Evolutionary conservation across 2,888 invertebrate species (phyloP).

Genomic region (Habrosyne pyritoides): DNA sequence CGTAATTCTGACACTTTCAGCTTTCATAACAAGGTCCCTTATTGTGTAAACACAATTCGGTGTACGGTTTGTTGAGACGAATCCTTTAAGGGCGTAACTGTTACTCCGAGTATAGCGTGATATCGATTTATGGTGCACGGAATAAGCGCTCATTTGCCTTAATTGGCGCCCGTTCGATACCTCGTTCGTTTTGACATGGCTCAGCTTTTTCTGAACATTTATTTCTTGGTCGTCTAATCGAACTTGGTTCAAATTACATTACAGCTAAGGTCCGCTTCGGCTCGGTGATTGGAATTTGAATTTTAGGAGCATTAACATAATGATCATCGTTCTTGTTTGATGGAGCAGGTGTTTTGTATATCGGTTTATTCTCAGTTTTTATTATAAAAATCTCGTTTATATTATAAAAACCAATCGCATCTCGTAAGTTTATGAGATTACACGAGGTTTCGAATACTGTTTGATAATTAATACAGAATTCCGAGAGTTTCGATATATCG

Average conservation of each 20-base stretch:
- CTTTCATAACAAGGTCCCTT: slow-evolving; percentile 80
- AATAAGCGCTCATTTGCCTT: slow-evolving; percentile 79
- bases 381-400: slow-evolving; percentile 78
- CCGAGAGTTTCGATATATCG: slow-evolving; percentile 27
- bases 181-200: slow-evolving; percentile 71
- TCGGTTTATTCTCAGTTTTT: slow-evolving; percentile 80
- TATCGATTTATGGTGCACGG: slow-evolving; percentile 77
- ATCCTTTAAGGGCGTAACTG: slow-evolving; percentile 78
- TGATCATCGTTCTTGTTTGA: slow-evolving; percentile 76
- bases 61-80: slow-evolving; percentile 60
- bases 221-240: slow-evolving; percentile 40
- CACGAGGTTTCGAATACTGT: slow-evolving; percentile 44
- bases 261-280: slow-evolving; percentile 57
- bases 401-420: slow-evolving; percentile 64
- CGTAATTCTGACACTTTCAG: slow-evolving; percentile 80
- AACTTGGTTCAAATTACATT: slow-evolving; percentile 53
- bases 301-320: slow-evolving; percentile 78
- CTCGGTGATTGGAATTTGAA: slow-evolving; percentile 40
- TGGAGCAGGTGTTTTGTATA: slow-evolving; percentile 79
- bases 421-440: slow-evolving; percentile 68
- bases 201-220: slow-evolving; percentile 53
- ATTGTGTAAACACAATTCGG: slow-evolving; percentile 65
- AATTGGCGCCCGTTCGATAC: slow-evolving; percentile 73
- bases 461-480: slow-evolving; percentile 60
- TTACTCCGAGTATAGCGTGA: slow-evolving; percentile 62